A percentile compares a stretch with the other conserved stretches of the same genome.
Evolutionary conservation across 2,797 vertebrate species (phyloP).

Genomic region (Rhinatrema bivittatum): DNA sequence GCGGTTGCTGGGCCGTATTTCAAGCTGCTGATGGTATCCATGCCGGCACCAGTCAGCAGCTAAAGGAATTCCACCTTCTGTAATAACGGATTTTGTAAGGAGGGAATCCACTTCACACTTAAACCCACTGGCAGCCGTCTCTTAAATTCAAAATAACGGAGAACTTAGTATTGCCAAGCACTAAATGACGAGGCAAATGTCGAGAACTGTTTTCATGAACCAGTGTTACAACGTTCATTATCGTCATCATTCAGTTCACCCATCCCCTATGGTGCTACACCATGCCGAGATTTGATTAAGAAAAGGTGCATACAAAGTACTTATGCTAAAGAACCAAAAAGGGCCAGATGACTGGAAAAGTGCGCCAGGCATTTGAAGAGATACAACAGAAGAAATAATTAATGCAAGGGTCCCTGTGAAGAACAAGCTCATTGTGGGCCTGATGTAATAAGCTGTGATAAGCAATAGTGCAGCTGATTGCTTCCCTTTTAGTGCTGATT

Average conservation of each 20-base stretch:
- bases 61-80: conserved; percentile 34
- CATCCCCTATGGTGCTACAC: not conserved
- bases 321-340: no score
- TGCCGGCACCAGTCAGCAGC: conserved; percentile 37
- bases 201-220: conserved; percentile 6
- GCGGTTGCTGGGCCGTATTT: conserved; percentile 39
- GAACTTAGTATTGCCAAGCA: conserved; percentile 2
- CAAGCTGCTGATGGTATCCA: conserved; percentile 49
- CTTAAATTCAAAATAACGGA: conserved; percentile 6
- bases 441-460: no score
- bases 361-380: no score
- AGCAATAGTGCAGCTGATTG: no score
- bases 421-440: no score
- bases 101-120: conserved; percentile 26
- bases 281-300: conserved; percentile 1
- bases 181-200: conserved; percentile 3
- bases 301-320: not conserved
- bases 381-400: no score
- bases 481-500: no score
- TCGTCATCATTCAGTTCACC: not conserved
- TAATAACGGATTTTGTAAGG: conserved; percentile 33
- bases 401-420: no score
- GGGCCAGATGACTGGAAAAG: no score
- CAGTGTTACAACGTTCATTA: not conserved
- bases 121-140: conserved; percentile 32